A percentile compares a stretch with the other conserved stretches of the same genome.
Evolutionary conservation across 92 coral and sea anemone genomes (phyloP).

Genomic region (Plumapathes pennacea): DNA sequence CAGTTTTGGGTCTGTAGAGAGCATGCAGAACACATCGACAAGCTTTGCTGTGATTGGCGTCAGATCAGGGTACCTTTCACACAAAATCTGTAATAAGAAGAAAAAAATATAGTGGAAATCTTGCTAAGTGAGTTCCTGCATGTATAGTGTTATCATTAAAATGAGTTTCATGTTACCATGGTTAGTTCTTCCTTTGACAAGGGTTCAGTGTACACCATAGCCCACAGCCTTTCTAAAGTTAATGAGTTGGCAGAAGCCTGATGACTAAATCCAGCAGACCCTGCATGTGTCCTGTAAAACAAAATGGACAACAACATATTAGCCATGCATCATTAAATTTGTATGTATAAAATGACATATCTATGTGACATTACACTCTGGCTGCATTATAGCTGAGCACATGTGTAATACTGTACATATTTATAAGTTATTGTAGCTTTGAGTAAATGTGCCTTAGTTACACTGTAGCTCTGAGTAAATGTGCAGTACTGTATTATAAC

Average conservation of each 20-base stretch:
- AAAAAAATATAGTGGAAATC: background rate
- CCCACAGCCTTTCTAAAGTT: constrained; percentile 85
- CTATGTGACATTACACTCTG: no score
- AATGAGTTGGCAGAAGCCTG: constrained; percentile 66
- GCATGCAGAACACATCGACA: constrained; percentile 78
- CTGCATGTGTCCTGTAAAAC: constrained; percentile 50
- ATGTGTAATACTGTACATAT: no score
- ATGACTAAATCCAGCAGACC: constrained; percentile 34
- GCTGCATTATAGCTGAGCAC: no score
- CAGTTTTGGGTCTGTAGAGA: constrained; percentile 70
- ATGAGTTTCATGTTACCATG: no score
- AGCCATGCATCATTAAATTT: no score
- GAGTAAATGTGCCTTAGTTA: no score
- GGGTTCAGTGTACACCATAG: constrained; percentile 72
- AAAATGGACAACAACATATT: no score
- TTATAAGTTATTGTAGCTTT: no score
- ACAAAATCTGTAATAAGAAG: constrained; percentile 45
- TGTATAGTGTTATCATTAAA: no score
- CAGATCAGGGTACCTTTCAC: constrained; percentile 66
- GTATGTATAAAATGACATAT: no score
- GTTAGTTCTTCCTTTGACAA: constrained; percentile 72
- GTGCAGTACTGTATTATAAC: no score
- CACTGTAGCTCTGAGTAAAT: no score
- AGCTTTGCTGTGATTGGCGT: constrained; percentile 70
- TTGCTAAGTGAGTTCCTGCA: background rate